Evolutionary conservation across 2,888 invertebrate species (phyloP), one percentile per base, ranked within the genome.

Genomic region (Sphaeridia pumilis): DNA sequence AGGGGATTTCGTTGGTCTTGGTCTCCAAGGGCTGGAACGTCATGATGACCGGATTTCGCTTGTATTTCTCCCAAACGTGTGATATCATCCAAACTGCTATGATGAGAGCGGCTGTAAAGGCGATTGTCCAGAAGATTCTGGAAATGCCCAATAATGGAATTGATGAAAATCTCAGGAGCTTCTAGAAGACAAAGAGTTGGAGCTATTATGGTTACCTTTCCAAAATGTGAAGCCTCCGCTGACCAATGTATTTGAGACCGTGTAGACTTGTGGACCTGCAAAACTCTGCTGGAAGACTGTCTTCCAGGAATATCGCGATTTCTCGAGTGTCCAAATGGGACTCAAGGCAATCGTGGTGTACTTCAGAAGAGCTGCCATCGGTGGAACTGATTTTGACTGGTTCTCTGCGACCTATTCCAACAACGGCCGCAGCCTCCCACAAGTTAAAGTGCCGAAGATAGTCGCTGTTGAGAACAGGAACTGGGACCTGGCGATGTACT

Each of bases 21-120:
- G 54, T 56, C 43, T 63, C 61, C n/a, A 56, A 43, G 4, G 61
- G 49, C 31, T 58, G 56, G 49, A 63, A 61, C 0, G 60, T 55
- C 1, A 63, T 56, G 17, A 63, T 52, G 20, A 63, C 59, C 1
- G 63, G 63, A 45, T 49, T 63, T 12, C 51, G 44, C 20, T 47
- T 48, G 38, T 58, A 62, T 34, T 59, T 60, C 17, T 56, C 21
- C 31, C 55, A 55, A 12, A 61, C 52, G 3, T 56, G 48, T 10
- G 48, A 51, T 14, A 58, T 58, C 21, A 63, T 43, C 36, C 46
- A 57, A 21, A 45, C 21, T 0, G 56, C 53, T 10, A 52, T 43
- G 2, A 52, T 22, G 7, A 49, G n/a, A 14, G 49, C 57, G 41
- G 55, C 20, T 10, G 52, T 12, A 21, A 59, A 60, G 4, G 56